Conservation (phyloP, 2,888 invertebrate species). For the Cantharis nigra region DNA sequence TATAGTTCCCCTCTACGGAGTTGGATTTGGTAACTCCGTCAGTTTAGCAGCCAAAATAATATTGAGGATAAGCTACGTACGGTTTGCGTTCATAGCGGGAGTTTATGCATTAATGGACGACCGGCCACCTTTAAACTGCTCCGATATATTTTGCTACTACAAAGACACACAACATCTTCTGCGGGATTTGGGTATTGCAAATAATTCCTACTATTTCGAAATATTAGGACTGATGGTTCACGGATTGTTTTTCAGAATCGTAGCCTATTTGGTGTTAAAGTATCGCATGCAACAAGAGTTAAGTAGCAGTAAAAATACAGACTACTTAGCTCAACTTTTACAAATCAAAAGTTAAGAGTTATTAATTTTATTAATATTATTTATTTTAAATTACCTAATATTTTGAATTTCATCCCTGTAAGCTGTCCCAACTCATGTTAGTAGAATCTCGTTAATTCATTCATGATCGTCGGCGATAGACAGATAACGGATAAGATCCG, state of each 20-base stretch:
- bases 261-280: background rate
- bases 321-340: background rate
- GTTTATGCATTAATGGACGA: background rate
- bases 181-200: background rate
- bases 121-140: background rate
- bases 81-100: background rate
- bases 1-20: constrained; percentile 64
- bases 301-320: background rate
- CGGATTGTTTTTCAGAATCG: background rate
- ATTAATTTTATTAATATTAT: too few relatives aligned
- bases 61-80: background rate
- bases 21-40: constrained; percentile 58
- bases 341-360: background rate
- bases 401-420: too few relatives aligned
- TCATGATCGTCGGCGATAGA: background rate
- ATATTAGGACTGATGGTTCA: background rate
- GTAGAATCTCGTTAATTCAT: background rate
- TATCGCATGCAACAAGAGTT: background rate
- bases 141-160: background rate
- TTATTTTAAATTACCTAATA: too few relatives aligned
- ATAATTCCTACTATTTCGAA: background rate
- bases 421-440: too few relatives aligned
- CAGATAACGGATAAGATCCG: too few relatives aligned
- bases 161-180: background rate
- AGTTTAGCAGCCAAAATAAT: background rate